These are phyloP conservation scores for Sturnira hondurensis DNA, from an alignment of 2,113 vertebrate genomes.

Conservation along the genomic window DNA sequence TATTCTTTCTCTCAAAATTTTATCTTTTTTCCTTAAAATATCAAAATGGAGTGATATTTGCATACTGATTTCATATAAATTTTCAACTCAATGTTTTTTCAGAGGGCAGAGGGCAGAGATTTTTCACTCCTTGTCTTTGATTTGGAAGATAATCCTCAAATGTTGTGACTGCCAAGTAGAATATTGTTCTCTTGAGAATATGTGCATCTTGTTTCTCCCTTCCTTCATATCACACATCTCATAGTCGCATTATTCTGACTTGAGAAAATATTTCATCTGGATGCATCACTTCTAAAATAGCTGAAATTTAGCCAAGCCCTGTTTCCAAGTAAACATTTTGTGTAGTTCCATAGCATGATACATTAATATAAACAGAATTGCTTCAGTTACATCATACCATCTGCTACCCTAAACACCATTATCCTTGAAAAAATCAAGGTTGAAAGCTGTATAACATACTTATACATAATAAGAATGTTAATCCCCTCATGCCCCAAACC, in stretches of 20 bases:
- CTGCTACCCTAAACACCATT: neutral
- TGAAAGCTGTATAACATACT: neutral
- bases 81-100: neutral
- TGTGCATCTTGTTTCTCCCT: neutral
- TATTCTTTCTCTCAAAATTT: neutral
- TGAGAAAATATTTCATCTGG: neutral
- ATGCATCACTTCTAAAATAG: neutral
- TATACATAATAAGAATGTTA: neutral
- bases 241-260: neutral
- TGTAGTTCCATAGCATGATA: neutral
- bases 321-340: neutral
- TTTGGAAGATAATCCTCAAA: neutral
- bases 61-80: neutral
- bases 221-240: neutral
- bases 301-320: neutral
- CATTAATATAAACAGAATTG: neutral
- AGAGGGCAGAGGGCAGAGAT: neutral
- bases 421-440: neutral
- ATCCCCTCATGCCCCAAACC: neutral
- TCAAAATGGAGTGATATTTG: neutral
- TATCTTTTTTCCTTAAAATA: neutral
- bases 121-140: neutral
- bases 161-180: neutral
- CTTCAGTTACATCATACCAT: neutral
- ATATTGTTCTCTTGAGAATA: neutral